Evolutionary conservation across 2,113 vertebrate species (phyloP).

Genomic region (Lamprotornis superbus): DNA sequence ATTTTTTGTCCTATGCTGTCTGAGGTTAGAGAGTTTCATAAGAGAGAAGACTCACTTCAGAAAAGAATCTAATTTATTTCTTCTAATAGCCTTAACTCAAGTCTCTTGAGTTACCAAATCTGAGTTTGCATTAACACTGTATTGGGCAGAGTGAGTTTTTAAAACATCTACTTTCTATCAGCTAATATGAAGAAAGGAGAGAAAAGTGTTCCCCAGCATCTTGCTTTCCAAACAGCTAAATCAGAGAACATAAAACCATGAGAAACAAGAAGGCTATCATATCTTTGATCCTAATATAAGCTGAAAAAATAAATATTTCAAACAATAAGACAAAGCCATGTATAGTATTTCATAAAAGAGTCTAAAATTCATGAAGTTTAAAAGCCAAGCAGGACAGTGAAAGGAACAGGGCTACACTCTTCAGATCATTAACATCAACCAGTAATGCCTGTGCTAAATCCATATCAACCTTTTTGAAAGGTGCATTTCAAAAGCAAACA

Average conservation of each 20-base stretch:
- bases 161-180: neutral
- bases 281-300: neutral
- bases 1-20: neutral
- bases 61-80: neutral
- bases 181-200: neutral
- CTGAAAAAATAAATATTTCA: neutral
- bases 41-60: neutral
- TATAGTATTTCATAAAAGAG: neutral
- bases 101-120: neutral
- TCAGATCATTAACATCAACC: neutral
- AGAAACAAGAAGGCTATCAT: neutral
- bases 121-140: neutral
- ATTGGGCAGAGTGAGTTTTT: neutral
- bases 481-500: neutral
- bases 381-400: neutral
- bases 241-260: neutral
- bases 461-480: neutral
- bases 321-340: fast-evolving
- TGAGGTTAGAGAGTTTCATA: neutral
- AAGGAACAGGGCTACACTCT: neutral
- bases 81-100: neutral
- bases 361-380: neutral
- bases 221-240: neutral
- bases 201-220: neutral
- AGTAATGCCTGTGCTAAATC: neutral